phyloP scores from a whole-genome alignment of 2,888 invertebrate genomes.

The Eurytoma californica region DNA sequence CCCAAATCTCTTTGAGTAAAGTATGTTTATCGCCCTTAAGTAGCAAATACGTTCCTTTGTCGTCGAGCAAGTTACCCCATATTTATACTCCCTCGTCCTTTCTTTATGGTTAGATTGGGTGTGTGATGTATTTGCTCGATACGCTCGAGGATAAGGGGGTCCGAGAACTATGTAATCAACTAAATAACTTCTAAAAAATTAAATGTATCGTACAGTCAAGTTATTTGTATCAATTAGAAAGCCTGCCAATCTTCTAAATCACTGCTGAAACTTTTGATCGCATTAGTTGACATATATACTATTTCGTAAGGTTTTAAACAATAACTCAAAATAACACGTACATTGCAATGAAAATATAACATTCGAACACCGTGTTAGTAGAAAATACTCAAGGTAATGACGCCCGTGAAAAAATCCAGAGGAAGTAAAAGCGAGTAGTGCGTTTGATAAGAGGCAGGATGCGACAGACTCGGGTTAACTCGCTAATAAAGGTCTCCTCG shows the following conservation, averaged over 20 bases:
- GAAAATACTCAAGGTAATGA: background rate
- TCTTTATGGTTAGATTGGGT: background rate
- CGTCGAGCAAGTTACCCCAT: slow-evolving; percentile 21
- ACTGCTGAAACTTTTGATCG: no score
- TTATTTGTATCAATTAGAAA: no score
- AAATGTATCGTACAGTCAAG: no score
- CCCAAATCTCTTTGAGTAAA: slow-evolving; percentile 25
- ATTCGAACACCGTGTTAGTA: no score
- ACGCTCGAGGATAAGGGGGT: background rate
- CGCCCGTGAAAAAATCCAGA: background rate
- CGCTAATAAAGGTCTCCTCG: slow-evolving; percentile 43
- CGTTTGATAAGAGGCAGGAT: slow-evolving; percentile 26
- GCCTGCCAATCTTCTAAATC: no score
- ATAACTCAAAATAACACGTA: no score
- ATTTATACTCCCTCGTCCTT: slow-evolving; percentile 31
- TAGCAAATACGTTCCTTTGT: slow-evolving; percentile 42
- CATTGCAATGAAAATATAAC: no score
- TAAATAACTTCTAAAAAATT: no score
- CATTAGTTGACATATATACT: no score
- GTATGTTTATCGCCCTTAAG: slow-evolving; percentile 49
- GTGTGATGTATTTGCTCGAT: slow-evolving; percentile 1
- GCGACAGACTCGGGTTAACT: slow-evolving; percentile 19
- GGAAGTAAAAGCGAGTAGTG: slow-evolving; percentile 12
- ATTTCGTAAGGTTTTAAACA: no score
- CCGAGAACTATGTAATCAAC: slow-evolving; percentile 12